Base-by-base conservation (phyloP, 2,113 vertebrate species). In the Dascyllus trimaculatus region DNA sequence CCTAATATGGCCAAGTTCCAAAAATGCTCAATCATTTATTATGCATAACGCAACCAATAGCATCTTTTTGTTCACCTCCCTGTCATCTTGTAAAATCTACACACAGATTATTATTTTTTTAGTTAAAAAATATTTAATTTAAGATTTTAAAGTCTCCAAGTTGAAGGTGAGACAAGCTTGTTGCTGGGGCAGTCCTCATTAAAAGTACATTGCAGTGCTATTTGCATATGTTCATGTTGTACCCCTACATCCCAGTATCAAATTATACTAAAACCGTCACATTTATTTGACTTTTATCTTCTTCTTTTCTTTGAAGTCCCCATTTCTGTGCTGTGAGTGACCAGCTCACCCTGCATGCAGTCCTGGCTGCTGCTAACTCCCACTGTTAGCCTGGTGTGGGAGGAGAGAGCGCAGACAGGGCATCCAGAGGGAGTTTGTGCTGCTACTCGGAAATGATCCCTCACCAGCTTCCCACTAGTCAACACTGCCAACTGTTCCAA, bases 381-480 rank as follows among this genome's bases (percentile, higher is more conserved):
- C 15, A 51, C 65, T 53, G 11, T 65, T n/a, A 19, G 17, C 17
- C 35, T 18, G 7, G 35, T 65, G 66, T 75, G 72, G 60, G 53
- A 46, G 66, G 53, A 53, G 52, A 64, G 45, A 64, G 52, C 45
- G 24, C 11, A 65, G 72, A 59, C 45, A 65, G 22, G n/a, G 66
- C n/a, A 29, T 53, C 59, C 72, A 65, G 45, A 53, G 35, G 53
- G 53, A 71, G n/a, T 22, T 40, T 17, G 11, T 60, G 46, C 45
- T 14, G 59, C 61, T 24, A 67, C 46, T 25, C 9, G 69, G 35
- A 46, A n/a, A 26, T 9, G 1, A 67, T 73, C 78, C 56, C 48
- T 67, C 46, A 61, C 21, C 38, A 26, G 56, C 48, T 71, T 76
- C 65, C 59, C 52, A 52, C 19, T 15, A 21, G 3, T 51, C 1